Evolutionary conservation across 2,888 invertebrate genomes (phyloP).

Genomic region (Drosophila subquinaria): DNA sequence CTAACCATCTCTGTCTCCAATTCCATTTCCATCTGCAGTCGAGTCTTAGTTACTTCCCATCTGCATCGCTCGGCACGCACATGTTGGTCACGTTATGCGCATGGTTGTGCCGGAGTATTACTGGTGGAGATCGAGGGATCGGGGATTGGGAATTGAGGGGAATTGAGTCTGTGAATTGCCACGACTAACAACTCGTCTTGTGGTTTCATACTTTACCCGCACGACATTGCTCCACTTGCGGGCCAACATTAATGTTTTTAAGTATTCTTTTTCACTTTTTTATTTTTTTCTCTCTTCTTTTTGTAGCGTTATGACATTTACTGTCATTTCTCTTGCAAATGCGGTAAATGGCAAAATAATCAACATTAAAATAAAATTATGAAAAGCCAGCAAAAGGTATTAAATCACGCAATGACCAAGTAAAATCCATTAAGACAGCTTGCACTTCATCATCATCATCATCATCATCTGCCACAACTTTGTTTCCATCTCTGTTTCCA

Average conservation of each 20-base stretch:
- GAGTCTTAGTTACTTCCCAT: conserved; percentile 34
- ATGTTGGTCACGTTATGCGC: conserved; percentile 77
- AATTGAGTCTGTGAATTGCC: conserved; percentile 34
- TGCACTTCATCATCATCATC: conserved; percentile 15
- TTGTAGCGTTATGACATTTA: conserved; percentile 56
- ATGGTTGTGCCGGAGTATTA: conserved; percentile 14
- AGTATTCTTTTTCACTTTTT: conserved; percentile 11
- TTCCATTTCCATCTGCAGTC: conserved; percentile 28
- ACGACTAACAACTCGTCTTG: conserved; percentile 52
- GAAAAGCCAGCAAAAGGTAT: conserved; percentile 48
- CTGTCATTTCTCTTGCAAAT: conserved; percentile 65
- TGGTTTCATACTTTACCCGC: conserved; percentile 64
- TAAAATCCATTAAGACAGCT: conserved; percentile 68
- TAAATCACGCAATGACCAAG: conserved; percentile 73
- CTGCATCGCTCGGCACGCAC: conserved; percentile 64
- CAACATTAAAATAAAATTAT: conserved; percentile 64
- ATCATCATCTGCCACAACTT: conserved; percentile 8
- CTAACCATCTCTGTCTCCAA: conserved; percentile 9
- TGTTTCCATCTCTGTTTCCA: conserved; percentile 9
- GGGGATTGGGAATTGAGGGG: neutral
- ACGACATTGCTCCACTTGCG: conserved; percentile 79
- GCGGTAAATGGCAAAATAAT: conserved; percentile 63
- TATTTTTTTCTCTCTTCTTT: neutral
- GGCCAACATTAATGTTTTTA: conserved; percentile 50
- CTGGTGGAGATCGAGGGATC: conserved; percentile 1